Evolutionary conservation across 2,888 invertebrate species (phyloP).

Genomic region (Platycnemis pennipes): DNA sequence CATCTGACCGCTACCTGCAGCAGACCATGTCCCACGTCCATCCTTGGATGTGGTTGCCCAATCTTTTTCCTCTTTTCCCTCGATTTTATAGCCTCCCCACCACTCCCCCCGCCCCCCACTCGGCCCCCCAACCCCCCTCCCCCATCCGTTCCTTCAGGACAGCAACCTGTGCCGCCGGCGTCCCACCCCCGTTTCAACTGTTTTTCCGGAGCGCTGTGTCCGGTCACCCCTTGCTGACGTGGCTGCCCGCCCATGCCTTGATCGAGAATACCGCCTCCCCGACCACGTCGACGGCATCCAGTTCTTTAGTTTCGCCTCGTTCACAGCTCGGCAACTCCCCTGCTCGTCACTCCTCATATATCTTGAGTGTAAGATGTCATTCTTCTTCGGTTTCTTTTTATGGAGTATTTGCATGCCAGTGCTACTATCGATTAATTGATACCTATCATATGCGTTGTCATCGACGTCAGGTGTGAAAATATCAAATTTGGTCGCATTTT

Average conservation of each 20-base stretch:
- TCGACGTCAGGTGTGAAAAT: no score
- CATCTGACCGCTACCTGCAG: slow-evolving; percentile 44
- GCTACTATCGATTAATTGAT: no score
- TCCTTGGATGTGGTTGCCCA: slow-evolving; percentile 29
- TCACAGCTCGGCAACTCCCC: neutral
- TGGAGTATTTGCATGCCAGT: no score
- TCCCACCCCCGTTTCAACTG: slow-evolving; percentile 5
- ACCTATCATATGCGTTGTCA: no score
- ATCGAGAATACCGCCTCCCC: neutral
- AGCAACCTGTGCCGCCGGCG: slow-evolving; percentile 7
- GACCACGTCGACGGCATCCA: neutral
- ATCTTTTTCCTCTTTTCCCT: neutral
- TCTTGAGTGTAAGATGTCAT: no score
- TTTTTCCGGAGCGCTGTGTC: neutral
- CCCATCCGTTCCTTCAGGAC: neutral
- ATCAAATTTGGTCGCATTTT: no score
- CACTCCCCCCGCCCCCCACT: neutral
- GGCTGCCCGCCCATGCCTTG: neutral
- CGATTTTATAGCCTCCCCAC: no score
- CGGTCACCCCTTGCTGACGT: neutral
- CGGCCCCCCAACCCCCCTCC: no score
- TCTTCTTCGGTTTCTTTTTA: no score
- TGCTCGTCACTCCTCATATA: neutral
- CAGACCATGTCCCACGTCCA: slow-evolving; percentile 50
- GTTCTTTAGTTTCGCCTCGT: neutral